These are phyloP conservation scores for Xerus rutilus DNA, from an alignment of 2,797 vertebrate genomes.

Conservation along the genomic window DNA sequence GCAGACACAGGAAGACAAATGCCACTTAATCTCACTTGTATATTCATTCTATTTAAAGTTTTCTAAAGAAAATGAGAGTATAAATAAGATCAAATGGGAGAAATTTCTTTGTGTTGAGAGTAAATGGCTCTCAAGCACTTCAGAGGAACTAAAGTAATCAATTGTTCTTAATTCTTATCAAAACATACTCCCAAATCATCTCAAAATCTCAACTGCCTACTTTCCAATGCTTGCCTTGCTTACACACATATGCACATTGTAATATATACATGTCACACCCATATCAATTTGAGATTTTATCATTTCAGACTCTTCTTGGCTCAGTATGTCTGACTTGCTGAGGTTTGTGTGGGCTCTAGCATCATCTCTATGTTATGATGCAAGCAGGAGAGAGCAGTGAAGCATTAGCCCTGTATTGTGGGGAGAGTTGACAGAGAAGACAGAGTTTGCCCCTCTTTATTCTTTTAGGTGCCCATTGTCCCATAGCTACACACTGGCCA, in stretches of 20 bases:
- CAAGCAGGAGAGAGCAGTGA: not conserved
- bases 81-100: not conserved
- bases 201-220: constrained; percentile 11
- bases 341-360: not conserved
- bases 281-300: not conserved
- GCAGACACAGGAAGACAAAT: not conserved
- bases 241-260: not conserved
- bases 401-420: not conserved
- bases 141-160: constrained; percentile 24
- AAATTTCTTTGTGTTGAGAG: constrained; percentile 15
- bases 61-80: not conserved
- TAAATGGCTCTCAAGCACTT: constrained; percentile 45
- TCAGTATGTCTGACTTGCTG: not conserved
- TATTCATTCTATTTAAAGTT: not conserved
- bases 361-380: not conserved
- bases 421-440: not conserved
- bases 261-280: not conserved
- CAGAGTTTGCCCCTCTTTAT: not conserved
- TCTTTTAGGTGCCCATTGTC: not conserved
- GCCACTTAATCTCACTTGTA: not conserved
- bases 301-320: not conserved
- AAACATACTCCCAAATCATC: not conserved
- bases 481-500: not conserved
- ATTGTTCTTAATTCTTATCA: constrained; percentile 13
- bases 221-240: not conserved